phyloP scores from a whole-genome alignment of 35 echinoderm and acorn worm genomes.

The Patiria miniata region DNA sequence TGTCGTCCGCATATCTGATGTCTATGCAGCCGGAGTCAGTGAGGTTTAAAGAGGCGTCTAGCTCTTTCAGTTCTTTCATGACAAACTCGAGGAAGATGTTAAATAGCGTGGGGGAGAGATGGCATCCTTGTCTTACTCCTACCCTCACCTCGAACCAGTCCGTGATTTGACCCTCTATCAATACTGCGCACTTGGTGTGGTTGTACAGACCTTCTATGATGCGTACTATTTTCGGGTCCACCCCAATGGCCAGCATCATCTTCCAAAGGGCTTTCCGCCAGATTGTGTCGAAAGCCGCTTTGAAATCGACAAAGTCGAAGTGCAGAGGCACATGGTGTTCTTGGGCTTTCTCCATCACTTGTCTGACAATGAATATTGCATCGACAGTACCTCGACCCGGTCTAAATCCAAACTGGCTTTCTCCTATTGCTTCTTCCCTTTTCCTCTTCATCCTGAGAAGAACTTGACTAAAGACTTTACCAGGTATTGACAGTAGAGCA shows the following conservation, averaged over 20 bases:
- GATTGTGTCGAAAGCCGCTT: not conserved
- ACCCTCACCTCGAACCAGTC: slow-evolving; percentile 35
- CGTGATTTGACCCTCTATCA: slow-evolving; percentile 26
- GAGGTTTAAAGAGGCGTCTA: not conserved
- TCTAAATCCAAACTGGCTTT: not conserved
- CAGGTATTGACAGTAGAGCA: slow-evolving; percentile 16
- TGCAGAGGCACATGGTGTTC: not conserved
- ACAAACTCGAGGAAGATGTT: slow-evolving; percentile 54
- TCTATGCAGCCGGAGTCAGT: not conserved
- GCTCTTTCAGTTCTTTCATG: slow-evolving; percentile 28
- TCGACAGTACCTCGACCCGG: not conserved
- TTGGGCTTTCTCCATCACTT: slow-evolving; percentile 2
- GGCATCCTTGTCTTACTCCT: slow-evolving; percentile 33
- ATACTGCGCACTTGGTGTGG: slow-evolving; percentile 31
- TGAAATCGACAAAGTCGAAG: not conserved
- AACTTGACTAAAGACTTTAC: slow-evolving; percentile 16
- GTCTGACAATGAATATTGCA: slow-evolving; percentile 19
- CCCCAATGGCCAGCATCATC: not conserved
- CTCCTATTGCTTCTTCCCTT: not conserved
- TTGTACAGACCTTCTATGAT: slow-evolving; percentile 20
- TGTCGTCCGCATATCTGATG: slow-evolving; percentile 42
- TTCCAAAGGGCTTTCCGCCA: slow-evolving; percentile 15
- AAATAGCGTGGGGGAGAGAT: slow-evolving; percentile 32
- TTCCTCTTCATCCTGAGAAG: slow-evolving; percentile 1
- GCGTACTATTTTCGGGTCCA: not conserved